Evolutionary conservation across 2,113 vertebrate species (phyloP), one percentile per base, ranked within the genome.

Genomic region (Ammodytes dubius): DNA sequence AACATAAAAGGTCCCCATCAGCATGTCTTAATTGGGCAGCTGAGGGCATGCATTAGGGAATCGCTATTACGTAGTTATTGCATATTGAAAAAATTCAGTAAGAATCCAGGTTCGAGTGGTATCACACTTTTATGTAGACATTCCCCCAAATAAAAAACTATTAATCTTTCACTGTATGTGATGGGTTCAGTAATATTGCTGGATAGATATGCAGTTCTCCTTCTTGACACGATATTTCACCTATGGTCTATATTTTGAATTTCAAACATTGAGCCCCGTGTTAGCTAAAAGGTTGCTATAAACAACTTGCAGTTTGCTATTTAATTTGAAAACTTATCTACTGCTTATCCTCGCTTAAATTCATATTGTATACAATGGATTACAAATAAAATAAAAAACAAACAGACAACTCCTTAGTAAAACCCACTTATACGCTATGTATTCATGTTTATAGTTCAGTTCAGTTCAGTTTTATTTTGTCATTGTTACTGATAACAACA

Each of bases 291-390:
- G 46, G 10, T 3, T 6, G 3, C 73, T n/a, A 40, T 13, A 66
- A 75, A 75, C 14, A 19, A 46, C 47, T 35, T 57, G 50, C 27
- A 66, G 1, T 56, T 66, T 66, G 14, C 52, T 57, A 39, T 14
- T 8, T 75, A 19, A 65, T 27, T 27, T 68, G 10, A 60, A 40
- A 73, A 42, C n/a, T n/a, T n/a, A n/a, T n/a, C n/a, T n/a, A 27
- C 11, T 5, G 11, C 46, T n/a, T 40, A 17, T 27, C n/a, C 7
- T 8, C 27, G 7, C 39, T 64, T 64, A 1, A 45, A n/a, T 39
- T 50, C 15, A 14, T 53, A 13, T 42, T 42, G 17, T 37, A 17
- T 37, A 37, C n/a, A 64, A 45, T 49, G 49, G 49, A 64, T 17
- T 40, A 15, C 17, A 19, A 15, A 19, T 27, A 50, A 10, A 50